Percentiles rank a stretch among this genome's conserved stretches.
Evolutionary conservation across 1,140 invertebrate species (phyloP).

Genomic region (Dolichoris vasculosae): DNA sequence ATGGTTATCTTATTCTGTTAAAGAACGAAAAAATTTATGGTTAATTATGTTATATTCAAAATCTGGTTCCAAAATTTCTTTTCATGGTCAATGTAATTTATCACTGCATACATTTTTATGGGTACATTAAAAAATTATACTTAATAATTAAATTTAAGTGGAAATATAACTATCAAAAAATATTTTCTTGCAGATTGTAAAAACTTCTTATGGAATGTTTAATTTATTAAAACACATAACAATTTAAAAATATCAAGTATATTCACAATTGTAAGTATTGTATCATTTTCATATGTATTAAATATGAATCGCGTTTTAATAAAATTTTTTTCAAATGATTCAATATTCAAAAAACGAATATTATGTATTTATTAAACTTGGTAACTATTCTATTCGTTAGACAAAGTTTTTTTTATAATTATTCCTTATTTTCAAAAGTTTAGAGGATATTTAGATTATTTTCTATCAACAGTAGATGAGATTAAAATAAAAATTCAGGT

Average conservation of each 20-base stretch:
- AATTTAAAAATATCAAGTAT: background rate
- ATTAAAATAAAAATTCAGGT: too few relatives aligned
- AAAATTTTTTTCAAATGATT: too few relatives aligned
- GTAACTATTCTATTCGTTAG: too few relatives aligned
- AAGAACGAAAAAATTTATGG: constrained; percentile 41
- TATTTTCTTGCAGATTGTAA: background rate
- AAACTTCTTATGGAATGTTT: constrained; percentile 1
- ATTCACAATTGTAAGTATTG: too few relatives aligned
- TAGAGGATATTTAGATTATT: too few relatives aligned
- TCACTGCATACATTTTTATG: constrained; percentile 59
- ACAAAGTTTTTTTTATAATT: too few relatives aligned
- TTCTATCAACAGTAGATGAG: too few relatives aligned
- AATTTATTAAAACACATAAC: constrained; percentile 5
- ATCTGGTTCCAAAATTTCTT: constrained; percentile 56
- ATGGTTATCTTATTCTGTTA: constrained; percentile 2
- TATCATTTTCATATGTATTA: too few relatives aligned
- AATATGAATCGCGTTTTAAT: too few relatives aligned
- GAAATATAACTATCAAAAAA: background rate
- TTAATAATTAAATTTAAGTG: background rate
- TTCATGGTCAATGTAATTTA: constrained; percentile 57
- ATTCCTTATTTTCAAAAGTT: too few relatives aligned
- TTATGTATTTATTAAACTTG: too few relatives aligned
- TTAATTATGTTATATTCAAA: constrained; percentile 46
- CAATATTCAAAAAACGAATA: too few relatives aligned
- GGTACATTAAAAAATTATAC: constrained; percentile 52